These are phyloP conservation scores for Drosophila novamexicana DNA, from an alignment of 1,140 invertebrate genomes.

Conservation along the genomic window DNA sequence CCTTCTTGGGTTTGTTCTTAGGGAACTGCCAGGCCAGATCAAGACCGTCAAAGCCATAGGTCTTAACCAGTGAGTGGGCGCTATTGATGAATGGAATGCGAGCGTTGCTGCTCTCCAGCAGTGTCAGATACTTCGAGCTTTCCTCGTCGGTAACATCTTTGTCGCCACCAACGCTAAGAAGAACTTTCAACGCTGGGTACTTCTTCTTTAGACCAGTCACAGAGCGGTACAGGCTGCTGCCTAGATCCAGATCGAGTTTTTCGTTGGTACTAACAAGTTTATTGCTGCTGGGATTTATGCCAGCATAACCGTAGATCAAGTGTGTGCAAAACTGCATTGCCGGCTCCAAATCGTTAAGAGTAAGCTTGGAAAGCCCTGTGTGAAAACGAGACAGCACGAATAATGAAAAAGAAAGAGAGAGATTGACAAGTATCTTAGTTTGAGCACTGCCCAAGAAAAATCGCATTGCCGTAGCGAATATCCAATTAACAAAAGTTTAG, in stretches of 20 bases:
- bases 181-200: conserved; percentile 90
- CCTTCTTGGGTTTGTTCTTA: conserved; percentile 90
- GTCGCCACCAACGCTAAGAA: conserved; percentile 91
- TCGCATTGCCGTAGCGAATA: conserved; percentile 35
- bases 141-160: conserved; percentile 87
- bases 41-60: conserved; percentile 94
- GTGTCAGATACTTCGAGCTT: conserved; percentile 74
- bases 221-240: conserved; percentile 89
- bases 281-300: conserved; percentile 89
- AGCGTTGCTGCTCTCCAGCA: conserved; percentile 89
- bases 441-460: conserved; percentile 2
- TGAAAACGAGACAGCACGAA: not conserved
- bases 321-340: conserved; percentile 93
- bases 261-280: conserved; percentile 89
- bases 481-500: conserved; percentile 54
- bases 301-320: conserved; percentile 93
- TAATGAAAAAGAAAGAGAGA: not conserved
- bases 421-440: not conserved
- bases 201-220: conserved; percentile 89
- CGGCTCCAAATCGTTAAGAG: conserved; percentile 89
- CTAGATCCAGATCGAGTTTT: conserved; percentile 88
- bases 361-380: conserved; percentile 91
- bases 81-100: conserved; percentile 91
- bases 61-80: conserved; percentile 88
- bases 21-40: conserved; percentile 95